Conservation (phyloP, 2,113 vertebrate genomes). For the Columba janthina region DNA sequence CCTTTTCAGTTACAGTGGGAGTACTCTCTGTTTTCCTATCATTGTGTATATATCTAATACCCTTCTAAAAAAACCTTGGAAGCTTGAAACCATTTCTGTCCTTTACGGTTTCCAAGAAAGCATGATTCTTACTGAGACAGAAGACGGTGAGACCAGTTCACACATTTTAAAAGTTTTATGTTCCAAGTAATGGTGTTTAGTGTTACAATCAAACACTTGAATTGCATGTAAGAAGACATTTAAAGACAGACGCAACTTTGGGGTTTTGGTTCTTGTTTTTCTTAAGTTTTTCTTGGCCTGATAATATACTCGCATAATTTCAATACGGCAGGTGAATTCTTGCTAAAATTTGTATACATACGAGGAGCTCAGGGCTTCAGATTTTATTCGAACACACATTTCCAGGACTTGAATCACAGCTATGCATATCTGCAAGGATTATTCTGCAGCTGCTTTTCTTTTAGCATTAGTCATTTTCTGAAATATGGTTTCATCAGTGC, state of each 20-base stretch:
- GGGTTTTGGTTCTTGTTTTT: neutral
- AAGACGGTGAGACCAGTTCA: neutral
- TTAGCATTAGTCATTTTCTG: neutral
- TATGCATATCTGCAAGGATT: neutral
- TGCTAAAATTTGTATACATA: neutral
- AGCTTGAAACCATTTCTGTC: neutral
- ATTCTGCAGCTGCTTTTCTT: neutral
- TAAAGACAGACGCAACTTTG: neutral
- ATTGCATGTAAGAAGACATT: neutral
- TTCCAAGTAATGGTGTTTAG: neutral
- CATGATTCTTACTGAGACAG: fast-evolving
- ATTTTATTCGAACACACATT: neutral
- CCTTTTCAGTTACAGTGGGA: neutral
- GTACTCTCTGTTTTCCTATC: neutral
- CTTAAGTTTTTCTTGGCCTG: neutral
- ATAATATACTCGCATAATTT: neutral
- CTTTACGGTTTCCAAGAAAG: neutral
- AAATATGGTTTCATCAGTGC: neutral
- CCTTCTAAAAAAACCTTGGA: neutral
- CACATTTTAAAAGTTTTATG: neutral
- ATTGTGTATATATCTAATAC: neutral
- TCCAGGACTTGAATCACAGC: neutral
- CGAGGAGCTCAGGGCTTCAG: neutral
- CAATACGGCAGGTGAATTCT: neutral
- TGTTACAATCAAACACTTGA: neutral